Conservation (phyloP, 2,888 invertebrate species). For the Phorcus lineatus region DNA sequence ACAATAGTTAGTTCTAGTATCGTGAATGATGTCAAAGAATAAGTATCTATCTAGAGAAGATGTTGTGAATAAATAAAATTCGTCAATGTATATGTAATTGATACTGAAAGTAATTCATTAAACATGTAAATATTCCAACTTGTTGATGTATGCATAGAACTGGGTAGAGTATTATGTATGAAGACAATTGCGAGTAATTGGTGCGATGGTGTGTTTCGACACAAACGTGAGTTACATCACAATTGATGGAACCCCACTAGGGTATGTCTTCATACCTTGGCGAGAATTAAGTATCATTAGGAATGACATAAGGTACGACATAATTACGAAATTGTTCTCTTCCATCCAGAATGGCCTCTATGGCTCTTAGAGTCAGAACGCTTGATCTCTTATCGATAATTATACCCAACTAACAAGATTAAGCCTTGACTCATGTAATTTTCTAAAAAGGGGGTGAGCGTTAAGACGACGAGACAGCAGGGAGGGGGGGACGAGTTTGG, state of each 20-base stretch:
- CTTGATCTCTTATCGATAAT: conserved; percentile 21
- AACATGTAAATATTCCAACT: too few species aligned
- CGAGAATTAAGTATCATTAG: conserved; percentile 15
- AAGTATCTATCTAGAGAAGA: too few species aligned
- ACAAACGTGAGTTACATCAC: conserved; percentile 8
- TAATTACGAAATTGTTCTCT: conserved; percentile 17
- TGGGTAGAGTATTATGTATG: background rate
- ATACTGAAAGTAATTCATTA: too few species aligned
- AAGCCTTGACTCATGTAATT: background rate
- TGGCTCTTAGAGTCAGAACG: background rate
- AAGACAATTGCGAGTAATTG: conserved; percentile 11
- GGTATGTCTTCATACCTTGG: background rate
- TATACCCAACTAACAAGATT: conserved; percentile 17
- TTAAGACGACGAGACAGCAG: background rate
- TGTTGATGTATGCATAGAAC: too few species aligned
- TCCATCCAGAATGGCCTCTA: background rate
- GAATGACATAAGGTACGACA: conserved; percentile 11
- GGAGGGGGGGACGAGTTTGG: conserved; percentile 2
- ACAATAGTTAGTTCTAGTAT: too few species aligned
- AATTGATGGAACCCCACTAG: background rate
- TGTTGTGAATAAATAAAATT: too few species aligned
- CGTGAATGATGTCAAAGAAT: too few species aligned
- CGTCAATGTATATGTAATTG: too few species aligned
- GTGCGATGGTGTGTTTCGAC: background rate
- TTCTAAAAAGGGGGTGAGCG: conserved; percentile 4